Evolutionary conservation across 2,888 invertebrate genomes (phyloP), one percentile per base, ranked within the genome.

Genomic region (Tenodera sinensis): DNA sequence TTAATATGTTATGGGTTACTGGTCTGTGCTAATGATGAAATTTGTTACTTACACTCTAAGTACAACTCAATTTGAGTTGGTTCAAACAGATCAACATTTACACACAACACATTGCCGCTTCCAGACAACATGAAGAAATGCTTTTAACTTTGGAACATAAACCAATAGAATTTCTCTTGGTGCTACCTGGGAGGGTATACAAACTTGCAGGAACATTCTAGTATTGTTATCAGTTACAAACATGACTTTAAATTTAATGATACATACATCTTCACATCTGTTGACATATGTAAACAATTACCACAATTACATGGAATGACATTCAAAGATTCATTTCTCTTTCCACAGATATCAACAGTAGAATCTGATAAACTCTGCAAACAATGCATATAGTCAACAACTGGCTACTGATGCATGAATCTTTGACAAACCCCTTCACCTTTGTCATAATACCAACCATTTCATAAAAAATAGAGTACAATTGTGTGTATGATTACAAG

Each of bases 71-170:
- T 88, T 88, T 85, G 85, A 85, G 85, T 88, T 82, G 84, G 27
- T 30, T 71, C 81, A 81, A 88, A 88, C 81, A 71, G 54, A 88
- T 88, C 82, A 84, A 88, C 88, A 88, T 85, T 85, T 88, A 84
- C 88, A 88, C 88, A 88, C 42, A 82, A 34, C 83, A 82, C 82
- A 42, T 87, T 83, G 82, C 34, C 87, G 42, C 85, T 42, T 34
- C 27, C 27, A 42, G 87, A 83, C 82, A 82, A 82, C 34, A 87
- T 87, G 87, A 82, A 83, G 81, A 87, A n/a, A 83, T 82, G 34
- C 82, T 71, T 42, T 42, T 71, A 71, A 71, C 54, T 71, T 71
- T 83, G 83, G 82, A 87, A 87, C 71, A 28, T 86, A 81, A 86
- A 54, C 81, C 86, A 86, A 28, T 30, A 71, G 87, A 87, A 87